phyloP scores from a whole-genome alignment of 2,113 vertebrate species.

The Colius striatus region DNA sequence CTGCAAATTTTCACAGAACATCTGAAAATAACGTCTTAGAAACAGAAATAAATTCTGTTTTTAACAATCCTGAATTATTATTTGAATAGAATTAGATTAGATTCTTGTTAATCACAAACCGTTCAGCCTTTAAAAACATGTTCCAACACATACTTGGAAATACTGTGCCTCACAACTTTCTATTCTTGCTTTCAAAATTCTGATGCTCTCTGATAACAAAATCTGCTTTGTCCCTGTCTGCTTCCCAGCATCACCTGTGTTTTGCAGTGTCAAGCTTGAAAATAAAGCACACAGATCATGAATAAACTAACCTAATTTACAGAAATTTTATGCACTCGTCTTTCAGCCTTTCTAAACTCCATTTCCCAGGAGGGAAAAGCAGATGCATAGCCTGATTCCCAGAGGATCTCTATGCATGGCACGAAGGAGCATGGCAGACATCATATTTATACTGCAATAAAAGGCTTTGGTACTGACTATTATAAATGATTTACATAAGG shows the following conservation, averaged over 20 bases:
- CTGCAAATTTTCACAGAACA: not conserved
- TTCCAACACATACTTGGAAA: not conserved
- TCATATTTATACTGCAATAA: not conserved
- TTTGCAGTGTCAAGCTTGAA: not conserved
- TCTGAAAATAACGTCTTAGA: not conserved
- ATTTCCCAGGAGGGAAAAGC: not conserved
- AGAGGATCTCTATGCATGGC: fast-evolving
- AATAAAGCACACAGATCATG: not conserved
- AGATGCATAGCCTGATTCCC: not conserved
- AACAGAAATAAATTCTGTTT: not conserved
- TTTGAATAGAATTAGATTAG: not conserved
- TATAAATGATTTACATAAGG: not conserved
- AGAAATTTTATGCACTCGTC: not conserved
- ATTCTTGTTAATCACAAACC: not conserved
- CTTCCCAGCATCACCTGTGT: not conserved
- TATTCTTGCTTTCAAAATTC: not conserved
- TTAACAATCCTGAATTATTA: not conserved
- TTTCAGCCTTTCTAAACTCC: not conserved
- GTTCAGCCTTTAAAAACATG: not conserved
- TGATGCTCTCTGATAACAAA: not conserved
- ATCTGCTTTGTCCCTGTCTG: not conserved
- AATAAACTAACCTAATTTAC: not conserved
- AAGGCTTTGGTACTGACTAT: not conserved
- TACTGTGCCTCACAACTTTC: not conserved
- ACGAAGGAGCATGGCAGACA: not conserved